Percentiles rank a stretch among this genome's conserved stretches.
Evolutionary conservation across 2,888 invertebrate species (phyloP).

Genomic region (Athrips mouffetella): DNA sequence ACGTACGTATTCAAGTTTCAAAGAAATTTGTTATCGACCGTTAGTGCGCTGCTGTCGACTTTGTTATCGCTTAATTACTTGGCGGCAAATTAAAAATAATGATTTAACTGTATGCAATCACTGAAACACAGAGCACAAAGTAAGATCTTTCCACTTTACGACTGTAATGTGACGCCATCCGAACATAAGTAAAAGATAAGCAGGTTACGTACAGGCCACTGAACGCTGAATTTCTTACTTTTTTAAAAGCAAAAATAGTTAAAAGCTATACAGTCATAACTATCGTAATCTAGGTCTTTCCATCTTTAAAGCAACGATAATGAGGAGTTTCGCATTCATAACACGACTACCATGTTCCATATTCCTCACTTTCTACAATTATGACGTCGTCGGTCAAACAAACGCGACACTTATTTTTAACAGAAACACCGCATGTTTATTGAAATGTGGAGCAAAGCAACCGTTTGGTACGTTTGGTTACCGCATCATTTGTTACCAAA

Average conservation of each 20-base stretch:
- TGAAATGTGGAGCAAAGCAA: not conserved
- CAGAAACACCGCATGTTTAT: not conserved
- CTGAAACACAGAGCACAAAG: not conserved
- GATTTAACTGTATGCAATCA: not conserved
- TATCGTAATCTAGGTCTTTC: not conserved
- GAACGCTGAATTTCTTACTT: not conserved
- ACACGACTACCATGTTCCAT: not conserved
- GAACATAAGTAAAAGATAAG: not conserved
- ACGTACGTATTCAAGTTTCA: no score
- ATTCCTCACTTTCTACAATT: conserved; percentile 2
- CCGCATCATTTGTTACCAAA: conserved; percentile 31
- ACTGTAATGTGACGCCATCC: not conserved
- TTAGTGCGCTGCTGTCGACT: no score
- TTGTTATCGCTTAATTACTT: not conserved
- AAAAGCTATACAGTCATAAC: not conserved
- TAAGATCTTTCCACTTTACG: not conserved
- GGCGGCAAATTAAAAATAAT: conserved; percentile 6
- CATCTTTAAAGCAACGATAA: not conserved
- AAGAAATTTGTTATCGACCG: no score
- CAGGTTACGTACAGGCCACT: not conserved
- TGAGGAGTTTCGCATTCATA: not conserved
- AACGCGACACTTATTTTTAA: not conserved
- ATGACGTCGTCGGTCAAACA: conserved; percentile 11
- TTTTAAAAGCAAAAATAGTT: not conserved
- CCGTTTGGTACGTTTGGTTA: conserved; percentile 24